These are phyloP conservation scores for Thaleichthys pacificus DNA, from an alignment of 2,797 vertebrate species.

Conservation along the genomic window DNA sequence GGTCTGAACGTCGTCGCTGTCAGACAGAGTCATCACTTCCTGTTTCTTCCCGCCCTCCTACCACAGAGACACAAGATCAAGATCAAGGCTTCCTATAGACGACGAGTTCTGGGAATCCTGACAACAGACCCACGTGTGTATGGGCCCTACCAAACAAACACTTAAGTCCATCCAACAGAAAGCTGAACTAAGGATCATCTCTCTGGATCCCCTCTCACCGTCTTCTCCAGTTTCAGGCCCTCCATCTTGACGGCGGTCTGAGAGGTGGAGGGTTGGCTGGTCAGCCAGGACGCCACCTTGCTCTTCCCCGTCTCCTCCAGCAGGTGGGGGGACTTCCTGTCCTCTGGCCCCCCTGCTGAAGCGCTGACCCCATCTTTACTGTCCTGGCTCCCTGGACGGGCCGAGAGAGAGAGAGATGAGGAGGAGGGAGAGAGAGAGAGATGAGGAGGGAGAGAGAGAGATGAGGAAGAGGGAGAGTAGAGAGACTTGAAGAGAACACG, in stretches of 20 bases:
- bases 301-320: constrained; percentile 91
- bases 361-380: constrained; percentile 75
- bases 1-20: constrained; percentile 97
- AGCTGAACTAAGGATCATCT: no score
- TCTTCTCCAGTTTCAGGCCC: constrained; percentile 70
- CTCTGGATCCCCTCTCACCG: constrained; percentile 22
- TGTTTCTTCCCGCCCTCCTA: constrained; percentile 78
- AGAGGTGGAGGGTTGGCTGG: constrained; percentile 69
- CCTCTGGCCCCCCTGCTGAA: constrained; percentile 57
- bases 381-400: constrained; percentile 75
- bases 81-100: not conserved
- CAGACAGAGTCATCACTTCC: constrained; percentile 92
- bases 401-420: not conserved
- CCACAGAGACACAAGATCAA: constrained; percentile 33
- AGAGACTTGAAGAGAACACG: no score
- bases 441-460: no score
- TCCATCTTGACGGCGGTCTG: constrained; percentile 41
- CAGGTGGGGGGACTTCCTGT: constrained; percentile 83
- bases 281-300: constrained; percentile 95
- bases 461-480: no score
- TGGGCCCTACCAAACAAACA: not conserved
- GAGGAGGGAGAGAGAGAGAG: not conserved
- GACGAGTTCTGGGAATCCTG: not conserved
- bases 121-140: not conserved
- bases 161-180: no score